phyloP scores from a whole-genome alignment of 2,797 vertebrate genomes.

The Gallinago stenura region DNA sequence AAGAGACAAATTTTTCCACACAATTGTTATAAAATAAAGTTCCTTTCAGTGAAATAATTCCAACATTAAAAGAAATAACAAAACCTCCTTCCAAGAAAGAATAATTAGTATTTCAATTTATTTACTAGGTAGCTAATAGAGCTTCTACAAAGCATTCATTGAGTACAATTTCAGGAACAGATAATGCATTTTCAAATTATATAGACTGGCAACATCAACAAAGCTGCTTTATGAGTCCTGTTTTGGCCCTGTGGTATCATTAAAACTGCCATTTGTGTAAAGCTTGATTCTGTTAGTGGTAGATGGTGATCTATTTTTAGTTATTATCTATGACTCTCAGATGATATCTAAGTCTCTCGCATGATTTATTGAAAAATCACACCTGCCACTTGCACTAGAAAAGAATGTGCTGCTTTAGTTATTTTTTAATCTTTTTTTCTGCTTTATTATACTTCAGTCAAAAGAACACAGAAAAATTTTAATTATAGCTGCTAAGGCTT shows the following conservation, averaged over 20 bases:
- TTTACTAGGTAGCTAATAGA: not conserved
- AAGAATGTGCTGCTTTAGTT: not conserved
- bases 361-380: not conserved
- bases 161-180: not conserved
- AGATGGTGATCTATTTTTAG: conserved; percentile 1
- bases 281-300: not conserved
- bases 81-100: not conserved
- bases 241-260: not conserved
- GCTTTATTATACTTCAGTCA: not conserved
- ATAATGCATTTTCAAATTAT: conserved; percentile 13
- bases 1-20: not conserved
- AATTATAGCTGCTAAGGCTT: not conserved
- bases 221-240: not conserved
- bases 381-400: not conserved
- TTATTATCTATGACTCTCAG: not conserved
- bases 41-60: not conserved
- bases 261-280: not conserved
- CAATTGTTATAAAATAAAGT: not conserved
- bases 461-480: not conserved
- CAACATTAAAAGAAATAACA: not conserved
- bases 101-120: conserved; percentile 11
- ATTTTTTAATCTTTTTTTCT: not conserved
- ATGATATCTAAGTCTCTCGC: not conserved
- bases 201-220: not conserved
- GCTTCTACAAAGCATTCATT: not conserved